phyloP scores from a whole-genome alignment of 2,888 invertebrate genomes.

The Linnaemya tessellans region DNA sequence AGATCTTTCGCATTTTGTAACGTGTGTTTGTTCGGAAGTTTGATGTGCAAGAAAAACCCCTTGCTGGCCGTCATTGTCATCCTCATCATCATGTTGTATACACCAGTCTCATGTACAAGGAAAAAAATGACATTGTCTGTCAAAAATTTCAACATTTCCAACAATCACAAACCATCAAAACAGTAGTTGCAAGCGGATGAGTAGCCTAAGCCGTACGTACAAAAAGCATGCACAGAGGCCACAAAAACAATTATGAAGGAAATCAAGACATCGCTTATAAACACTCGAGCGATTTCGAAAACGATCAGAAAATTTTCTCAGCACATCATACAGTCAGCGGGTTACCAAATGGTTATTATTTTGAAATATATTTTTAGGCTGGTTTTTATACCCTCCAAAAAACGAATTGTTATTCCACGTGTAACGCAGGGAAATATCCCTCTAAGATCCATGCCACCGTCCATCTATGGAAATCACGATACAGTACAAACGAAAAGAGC shows the following conservation, averaged over 20 bases:
- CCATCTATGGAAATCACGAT: too few species aligned
- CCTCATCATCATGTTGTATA: conserved; percentile 35
- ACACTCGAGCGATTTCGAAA: conserved; percentile 9
- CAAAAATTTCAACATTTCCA: conserved; percentile 75
- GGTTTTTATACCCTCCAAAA: too few species aligned
- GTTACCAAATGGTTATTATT: too few species aligned
- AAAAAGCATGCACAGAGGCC: conserved; percentile 37
- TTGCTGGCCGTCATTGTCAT: conserved; percentile 41
- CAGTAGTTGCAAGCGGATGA: conserved; percentile 41
- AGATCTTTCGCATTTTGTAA: conserved; percentile 37
- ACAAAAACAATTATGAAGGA: conserved; percentile 22
- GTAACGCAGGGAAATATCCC: too few species aligned
- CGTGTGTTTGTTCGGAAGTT: conserved; percentile 8
- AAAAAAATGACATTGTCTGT: conserved; percentile 75
- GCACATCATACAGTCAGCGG: too few species aligned
- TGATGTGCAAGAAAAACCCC: conserved; percentile 1
- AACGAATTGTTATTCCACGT: too few species aligned
- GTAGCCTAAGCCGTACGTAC: conserved; percentile 45
- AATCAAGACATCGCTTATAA: conserved; percentile 45
- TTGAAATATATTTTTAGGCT: too few species aligned
- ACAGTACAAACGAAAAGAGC: too few species aligned
- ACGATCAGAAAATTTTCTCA: too few species aligned
- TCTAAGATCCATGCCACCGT: too few species aligned
- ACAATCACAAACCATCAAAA: conserved; percentile 70
- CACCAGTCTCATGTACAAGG: conserved; percentile 47